phyloP scores from a whole-genome alignment of 2,797 vertebrate species.

The Sebastes itinus region DNA sequence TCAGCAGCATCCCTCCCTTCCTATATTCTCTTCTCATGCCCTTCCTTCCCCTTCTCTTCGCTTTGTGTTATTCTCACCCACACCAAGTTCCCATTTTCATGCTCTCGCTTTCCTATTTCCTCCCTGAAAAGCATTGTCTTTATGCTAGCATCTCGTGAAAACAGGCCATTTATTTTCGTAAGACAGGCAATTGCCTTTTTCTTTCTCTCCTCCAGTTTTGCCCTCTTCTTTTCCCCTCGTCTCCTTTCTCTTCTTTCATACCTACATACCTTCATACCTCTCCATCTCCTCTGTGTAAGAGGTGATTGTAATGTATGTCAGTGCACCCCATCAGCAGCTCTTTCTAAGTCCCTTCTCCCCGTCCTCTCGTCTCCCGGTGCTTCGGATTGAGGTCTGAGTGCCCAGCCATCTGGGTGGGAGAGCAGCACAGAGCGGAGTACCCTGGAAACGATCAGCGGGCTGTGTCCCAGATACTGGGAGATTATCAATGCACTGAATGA shows the following conservation, averaged over 20 bases:
- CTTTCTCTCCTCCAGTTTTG: neutral
- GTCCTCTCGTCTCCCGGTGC: slow-evolving; percentile 50
- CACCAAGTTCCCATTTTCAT: slow-evolving; percentile 46
- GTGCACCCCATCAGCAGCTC: slow-evolving; percentile 35
- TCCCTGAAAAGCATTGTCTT: slow-evolving; percentile 19
- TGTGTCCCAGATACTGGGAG: slow-evolving; percentile 82
- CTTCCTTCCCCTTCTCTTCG: slow-evolving; percentile 58
- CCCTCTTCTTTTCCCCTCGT: neutral
- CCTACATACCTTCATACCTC: neutral
- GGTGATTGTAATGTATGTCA: slow-evolving; percentile 55
- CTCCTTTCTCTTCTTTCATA: neutral
- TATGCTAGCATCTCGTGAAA: slow-evolving; percentile 16
- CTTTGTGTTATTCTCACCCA: slow-evolving; percentile 36
- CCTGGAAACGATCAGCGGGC: slow-evolving; percentile 78
- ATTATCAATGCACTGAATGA: slow-evolving; percentile 82
- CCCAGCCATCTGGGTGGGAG: slow-evolving; percentile 75
- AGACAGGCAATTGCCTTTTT: slow-evolving; percentile 7
- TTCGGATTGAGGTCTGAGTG: slow-evolving; percentile 75
- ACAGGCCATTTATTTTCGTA: slow-evolving; percentile 25
- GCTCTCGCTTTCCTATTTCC: slow-evolving; percentile 24
- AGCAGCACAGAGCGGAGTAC: slow-evolving; percentile 65
- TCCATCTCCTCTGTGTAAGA: slow-evolving; percentile 9
- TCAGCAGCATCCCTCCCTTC: slow-evolving; percentile 68
- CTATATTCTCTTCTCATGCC: slow-evolving; percentile 62
- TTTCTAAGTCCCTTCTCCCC: slow-evolving; percentile 41